Percentiles rank a stretch among this genome's conserved stretches.
Conservation (phyloP, 2,113 vertebrate genomes). For the Cynoglossus semilaevis region DNA sequence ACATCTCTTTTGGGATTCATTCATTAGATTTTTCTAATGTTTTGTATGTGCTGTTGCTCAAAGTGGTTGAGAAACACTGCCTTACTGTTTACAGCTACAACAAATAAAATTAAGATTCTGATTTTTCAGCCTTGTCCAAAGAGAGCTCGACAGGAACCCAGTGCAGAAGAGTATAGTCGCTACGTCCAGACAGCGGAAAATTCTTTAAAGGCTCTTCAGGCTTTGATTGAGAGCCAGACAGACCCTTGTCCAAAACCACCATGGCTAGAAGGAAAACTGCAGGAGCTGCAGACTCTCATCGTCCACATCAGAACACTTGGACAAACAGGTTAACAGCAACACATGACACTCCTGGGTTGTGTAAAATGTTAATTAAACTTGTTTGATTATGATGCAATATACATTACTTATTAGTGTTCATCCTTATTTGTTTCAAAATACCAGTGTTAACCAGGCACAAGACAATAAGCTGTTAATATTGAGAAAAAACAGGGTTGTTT, state of each 20-base stretch:
- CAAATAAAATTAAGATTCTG: background rate
- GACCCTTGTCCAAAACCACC: slow-evolving; percentile 43
- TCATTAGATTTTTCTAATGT: too few relatives aligned
- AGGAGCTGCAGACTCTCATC: slow-evolving; percentile 75
- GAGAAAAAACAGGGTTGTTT: slow-evolving; percentile 17
- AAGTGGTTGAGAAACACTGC: too few relatives aligned
- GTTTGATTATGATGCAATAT: slow-evolving; percentile 11
- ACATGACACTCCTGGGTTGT: background rate
- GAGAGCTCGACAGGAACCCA: slow-evolving; percentile 74
- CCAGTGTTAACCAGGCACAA: background rate
- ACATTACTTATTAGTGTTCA: too few relatives aligned
- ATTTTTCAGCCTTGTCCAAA: slow-evolving; percentile 81
- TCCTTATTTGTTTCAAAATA: too few relatives aligned
- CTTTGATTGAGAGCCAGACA: slow-evolving; percentile 48
- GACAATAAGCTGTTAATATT: background rate
- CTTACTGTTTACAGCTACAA: background rate
- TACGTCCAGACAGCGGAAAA: slow-evolving; percentile 75
- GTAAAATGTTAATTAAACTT: slow-evolving; percentile 48
- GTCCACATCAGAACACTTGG: slow-evolving; percentile 48
- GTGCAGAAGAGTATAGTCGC: slow-evolving; percentile 75
- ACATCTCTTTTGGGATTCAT: too few relatives aligned
- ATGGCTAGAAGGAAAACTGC: slow-evolving; percentile 80
- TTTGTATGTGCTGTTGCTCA: too few relatives aligned
- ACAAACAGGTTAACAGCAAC: slow-evolving; percentile 6
- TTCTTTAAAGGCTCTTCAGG: slow-evolving; percentile 78